A percentile compares a stretch with the other conserved stretches of the same genome.
Evolutionary conservation across 2,797 vertebrate species (phyloP).

Genomic region (Typhlichthys eigenmanni): DNA sequence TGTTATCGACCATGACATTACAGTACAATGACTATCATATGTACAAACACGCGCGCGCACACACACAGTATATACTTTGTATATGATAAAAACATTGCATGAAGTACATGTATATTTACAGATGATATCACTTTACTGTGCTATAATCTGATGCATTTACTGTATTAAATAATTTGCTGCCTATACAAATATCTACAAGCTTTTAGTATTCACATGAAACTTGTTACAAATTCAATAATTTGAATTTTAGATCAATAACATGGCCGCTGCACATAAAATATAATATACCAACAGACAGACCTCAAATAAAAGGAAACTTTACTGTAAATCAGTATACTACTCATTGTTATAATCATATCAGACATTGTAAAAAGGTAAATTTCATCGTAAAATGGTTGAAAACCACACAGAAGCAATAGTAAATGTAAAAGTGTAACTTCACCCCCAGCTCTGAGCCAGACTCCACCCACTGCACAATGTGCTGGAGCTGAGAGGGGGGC

Average conservation of each 20-base stretch:
- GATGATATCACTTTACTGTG: conserved; percentile 49
- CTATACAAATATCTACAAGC: conserved; percentile 73
- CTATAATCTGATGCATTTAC: conserved; percentile 38
- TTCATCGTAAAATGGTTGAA: neutral
- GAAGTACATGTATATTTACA: conserved; percentile 63
- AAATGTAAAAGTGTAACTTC: conserved; percentile 11
- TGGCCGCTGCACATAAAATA: conserved; percentile 31
- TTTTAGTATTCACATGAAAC: conserved; percentile 59
- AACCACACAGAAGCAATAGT: conserved; percentile 23
- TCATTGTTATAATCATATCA: neutral
- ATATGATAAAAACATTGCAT: conserved; percentile 45
- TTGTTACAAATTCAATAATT: conserved; percentile 38
- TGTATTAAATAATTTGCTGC: conserved; percentile 47
- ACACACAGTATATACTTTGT: conserved; percentile 31
- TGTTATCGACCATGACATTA: conserved; percentile 10
- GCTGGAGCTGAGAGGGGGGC: too few species aligned
- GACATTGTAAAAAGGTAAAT: neutral
- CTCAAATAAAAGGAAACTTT: conserved; percentile 4
- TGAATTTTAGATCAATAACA: conserved; percentile 45
- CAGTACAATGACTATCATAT: conserved; percentile 20
- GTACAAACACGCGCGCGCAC: too few species aligned
- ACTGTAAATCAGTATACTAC: conserved; percentile 6
- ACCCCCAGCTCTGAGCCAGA: too few species aligned
- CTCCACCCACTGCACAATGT: too few species aligned
- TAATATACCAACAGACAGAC: conserved; percentile 4